Conservation (phyloP, 2,797 vertebrate genomes). For the Dromococcyx pavoninus region DNA sequence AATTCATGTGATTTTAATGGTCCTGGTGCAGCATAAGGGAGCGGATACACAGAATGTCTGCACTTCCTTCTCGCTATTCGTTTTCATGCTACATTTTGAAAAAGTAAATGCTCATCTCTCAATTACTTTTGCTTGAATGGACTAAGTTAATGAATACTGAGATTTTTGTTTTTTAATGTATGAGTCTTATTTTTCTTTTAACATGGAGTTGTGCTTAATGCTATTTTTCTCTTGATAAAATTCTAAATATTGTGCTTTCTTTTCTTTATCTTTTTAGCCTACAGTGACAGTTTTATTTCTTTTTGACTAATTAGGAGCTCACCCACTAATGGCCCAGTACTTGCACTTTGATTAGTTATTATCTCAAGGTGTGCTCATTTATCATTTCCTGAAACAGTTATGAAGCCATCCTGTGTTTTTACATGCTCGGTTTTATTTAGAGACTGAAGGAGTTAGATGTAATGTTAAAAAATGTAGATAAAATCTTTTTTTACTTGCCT, state of each 20-base stretch:
- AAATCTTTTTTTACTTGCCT: neutral
- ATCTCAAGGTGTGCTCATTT: slow-evolving; percentile 54
- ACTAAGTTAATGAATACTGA: neutral
- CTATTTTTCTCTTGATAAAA: neutral
- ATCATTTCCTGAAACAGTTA: neutral
- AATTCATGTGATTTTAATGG: slow-evolving; percentile 19
- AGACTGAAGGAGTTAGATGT: neutral
- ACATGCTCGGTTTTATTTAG: neutral
- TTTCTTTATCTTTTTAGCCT: slow-evolving; percentile 57
- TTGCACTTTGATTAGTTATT: slow-evolving; percentile 56
- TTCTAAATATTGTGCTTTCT: slow-evolving; percentile 60
- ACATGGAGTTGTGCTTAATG: neutral
- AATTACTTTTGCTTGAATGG: neutral
- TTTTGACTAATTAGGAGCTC: slow-evolving; percentile 74
- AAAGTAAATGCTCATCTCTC: neutral
- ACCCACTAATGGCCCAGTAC: slow-evolving; percentile 31
- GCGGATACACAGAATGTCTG: neutral
- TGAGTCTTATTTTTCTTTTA: neutral
- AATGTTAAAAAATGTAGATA: neutral
- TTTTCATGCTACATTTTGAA: neutral
- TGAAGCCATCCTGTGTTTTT: neutral
- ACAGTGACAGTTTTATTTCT: slow-evolving; percentile 65
- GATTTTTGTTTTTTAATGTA: neutral
- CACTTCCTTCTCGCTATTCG: neutral
- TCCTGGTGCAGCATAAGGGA: neutral